Evolutionary conservation across 2,888 invertebrate species (phyloP).

Genomic region (Hermaeophaga mercurialis): DNA sequence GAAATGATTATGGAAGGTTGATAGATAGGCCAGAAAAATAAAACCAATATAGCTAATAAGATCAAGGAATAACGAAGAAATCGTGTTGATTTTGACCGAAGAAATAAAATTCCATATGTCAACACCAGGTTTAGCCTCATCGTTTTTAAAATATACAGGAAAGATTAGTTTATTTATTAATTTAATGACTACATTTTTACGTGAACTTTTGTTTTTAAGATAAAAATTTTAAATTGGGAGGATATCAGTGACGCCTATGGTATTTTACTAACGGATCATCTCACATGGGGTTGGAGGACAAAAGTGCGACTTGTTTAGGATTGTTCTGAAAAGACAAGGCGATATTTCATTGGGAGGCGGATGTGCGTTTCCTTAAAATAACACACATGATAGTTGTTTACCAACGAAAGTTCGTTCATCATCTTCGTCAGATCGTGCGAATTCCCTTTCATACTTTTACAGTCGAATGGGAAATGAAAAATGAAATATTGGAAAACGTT

Average conservation of each 20-base stretch:
- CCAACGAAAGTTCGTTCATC: conserved; percentile 50
- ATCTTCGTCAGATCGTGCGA: conserved; percentile 52
- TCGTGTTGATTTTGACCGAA: no score
- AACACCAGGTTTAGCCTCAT: no score
- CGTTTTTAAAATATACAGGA: no score
- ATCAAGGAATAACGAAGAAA: no score
- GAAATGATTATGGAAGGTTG: no score
- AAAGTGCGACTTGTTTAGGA: conserved; percentile 57
- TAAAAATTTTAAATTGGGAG: no score
- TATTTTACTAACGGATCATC: conserved; percentile 57
- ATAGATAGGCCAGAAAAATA: background rate
- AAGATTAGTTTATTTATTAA: no score
- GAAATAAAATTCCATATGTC: no score
- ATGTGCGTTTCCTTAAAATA: conserved; percentile 58
- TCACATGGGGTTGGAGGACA: conserved; percentile 53
- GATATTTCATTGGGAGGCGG: conserved; percentile 58
- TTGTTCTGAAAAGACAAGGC: conserved; percentile 55
- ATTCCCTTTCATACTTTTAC: conserved; percentile 27
- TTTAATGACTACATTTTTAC: no score
- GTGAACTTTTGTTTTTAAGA: no score
- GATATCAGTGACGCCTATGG: background rate
- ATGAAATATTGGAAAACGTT: conserved; percentile 16
- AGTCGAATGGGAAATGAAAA: conserved; percentile 13
- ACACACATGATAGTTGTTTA: conserved; percentile 56
- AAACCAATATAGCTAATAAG: no score